Conservation (phyloP, 2,888 invertebrate genomes). For the Cartodere bifasciata region DNA sequence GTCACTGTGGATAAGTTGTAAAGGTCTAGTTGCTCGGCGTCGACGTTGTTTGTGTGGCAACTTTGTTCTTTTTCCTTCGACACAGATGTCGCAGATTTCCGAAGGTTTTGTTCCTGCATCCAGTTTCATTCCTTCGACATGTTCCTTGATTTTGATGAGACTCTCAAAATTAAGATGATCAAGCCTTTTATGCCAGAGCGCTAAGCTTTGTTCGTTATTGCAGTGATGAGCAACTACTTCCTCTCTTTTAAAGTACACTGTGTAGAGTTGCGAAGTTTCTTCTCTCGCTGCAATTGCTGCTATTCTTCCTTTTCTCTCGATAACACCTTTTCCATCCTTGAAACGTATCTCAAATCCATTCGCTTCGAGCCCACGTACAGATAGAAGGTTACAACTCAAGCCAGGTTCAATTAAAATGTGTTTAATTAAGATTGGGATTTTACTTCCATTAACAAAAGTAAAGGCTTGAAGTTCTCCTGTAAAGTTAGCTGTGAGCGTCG, state of each 20-base stretch:
- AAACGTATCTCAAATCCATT: constrained; percentile 15
- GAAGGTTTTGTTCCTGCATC: constrained; percentile 9
- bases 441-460: no score
- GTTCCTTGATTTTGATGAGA: constrained; percentile 7
- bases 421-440: no score
- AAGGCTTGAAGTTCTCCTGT: no score
- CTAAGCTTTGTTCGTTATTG: constrained; percentile 1
- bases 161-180: constrained; percentile 11
- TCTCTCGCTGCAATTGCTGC: constrained; percentile 12
- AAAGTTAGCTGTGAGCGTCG: no score
- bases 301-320: constrained; percentile 11
- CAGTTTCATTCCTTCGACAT: constrained; percentile 7
- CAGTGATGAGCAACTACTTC: constrained; percentile 1
- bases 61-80: constrained; percentile 16
- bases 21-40: constrained; percentile 13
- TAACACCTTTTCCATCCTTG: constrained; percentile 14
- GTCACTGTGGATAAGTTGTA: constrained; percentile 20
- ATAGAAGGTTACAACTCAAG: no score
- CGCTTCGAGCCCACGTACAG: no score
- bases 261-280: constrained; percentile 11
- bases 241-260: constrained; percentile 8
- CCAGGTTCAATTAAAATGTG: no score
- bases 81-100: constrained; percentile 13
- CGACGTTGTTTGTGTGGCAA: constrained; percentile 12
- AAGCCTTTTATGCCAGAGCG: constrained; percentile 12